These are phyloP conservation scores for Acanthurus leucopareius DNA, from an alignment of 2,797 vertebrate genomes.

Conservation along the genomic window DNA sequence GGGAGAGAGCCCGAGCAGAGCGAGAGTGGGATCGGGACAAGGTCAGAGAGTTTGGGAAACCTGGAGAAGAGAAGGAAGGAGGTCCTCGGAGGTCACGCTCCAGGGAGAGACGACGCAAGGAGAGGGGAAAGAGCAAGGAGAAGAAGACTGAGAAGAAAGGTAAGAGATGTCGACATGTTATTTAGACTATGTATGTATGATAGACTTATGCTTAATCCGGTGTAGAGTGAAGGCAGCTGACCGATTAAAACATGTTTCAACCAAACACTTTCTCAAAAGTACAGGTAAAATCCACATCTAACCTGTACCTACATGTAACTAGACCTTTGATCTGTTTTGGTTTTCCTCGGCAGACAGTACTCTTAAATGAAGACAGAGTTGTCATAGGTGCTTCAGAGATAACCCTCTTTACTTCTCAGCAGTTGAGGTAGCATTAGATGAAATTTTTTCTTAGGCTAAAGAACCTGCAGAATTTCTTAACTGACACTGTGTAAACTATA, in stretches of 20 bases:
- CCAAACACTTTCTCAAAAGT: too few species aligned
- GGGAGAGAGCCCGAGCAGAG: conserved; percentile 90
- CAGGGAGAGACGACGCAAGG: conserved; percentile 89
- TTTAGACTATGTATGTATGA: background rate
- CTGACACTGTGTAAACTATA: background rate
- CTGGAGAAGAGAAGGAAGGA: conserved; percentile 86
- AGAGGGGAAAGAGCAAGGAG: conserved; percentile 92
- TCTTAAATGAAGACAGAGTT: too few species aligned
- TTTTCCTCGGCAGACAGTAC: background rate
- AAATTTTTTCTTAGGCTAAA: background rate
- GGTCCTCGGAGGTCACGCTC: conserved; percentile 86
- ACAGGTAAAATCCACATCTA: too few species aligned
- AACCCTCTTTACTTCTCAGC: background rate
- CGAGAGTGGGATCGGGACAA: conserved; percentile 95
- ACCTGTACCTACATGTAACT: background rate
- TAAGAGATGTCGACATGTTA: conserved; percentile 49
- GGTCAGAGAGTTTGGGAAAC: conserved; percentile 86
- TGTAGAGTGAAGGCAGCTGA: background rate
- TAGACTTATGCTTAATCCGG: background rate
- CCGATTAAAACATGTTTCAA: too few species aligned
- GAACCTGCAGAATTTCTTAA: background rate
- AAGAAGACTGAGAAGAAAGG: conserved; percentile 93
- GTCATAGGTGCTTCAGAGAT: background rate
- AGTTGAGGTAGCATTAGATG: background rate
- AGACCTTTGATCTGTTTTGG: background rate